Conservation (phyloP, 2,888 invertebrate genomes). For the Blastobasis adustella region DNA sequence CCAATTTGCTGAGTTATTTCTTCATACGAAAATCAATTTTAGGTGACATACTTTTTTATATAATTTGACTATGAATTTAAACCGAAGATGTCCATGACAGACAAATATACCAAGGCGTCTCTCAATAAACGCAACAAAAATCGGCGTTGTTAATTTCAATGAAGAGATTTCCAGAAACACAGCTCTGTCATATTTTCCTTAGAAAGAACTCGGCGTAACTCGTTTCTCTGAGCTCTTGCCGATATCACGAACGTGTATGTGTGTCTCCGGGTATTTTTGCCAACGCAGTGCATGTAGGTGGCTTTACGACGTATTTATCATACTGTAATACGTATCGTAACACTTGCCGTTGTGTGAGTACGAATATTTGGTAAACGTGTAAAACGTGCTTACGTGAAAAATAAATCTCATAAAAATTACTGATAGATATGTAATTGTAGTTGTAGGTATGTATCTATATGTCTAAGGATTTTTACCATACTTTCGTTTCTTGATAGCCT, state of each 20-base stretch:
- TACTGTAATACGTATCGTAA: constrained; percentile 7
- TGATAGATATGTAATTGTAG: too few species aligned
- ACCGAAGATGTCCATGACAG: background rate
- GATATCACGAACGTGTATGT: constrained; percentile 16
- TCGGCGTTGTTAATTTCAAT: background rate
- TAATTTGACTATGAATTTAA: too few species aligned
- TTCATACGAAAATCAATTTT: too few species aligned
- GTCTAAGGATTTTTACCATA: background rate
- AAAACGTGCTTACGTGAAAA: too few species aligned
- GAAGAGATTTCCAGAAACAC: constrained; percentile 24
- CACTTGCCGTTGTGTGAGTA: background rate
- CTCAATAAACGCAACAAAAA: background rate
- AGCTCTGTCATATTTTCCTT: constrained; percentile 24
- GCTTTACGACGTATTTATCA: constrained; percentile 33
- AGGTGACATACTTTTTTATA: too few species aligned
- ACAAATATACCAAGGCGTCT: background rate
- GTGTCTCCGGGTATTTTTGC: constrained; percentile 42
- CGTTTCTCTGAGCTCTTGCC: too few species aligned
- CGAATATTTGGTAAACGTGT: too few species aligned
- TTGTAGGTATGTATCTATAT: too few species aligned
- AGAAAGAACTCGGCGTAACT: constrained; percentile 19
- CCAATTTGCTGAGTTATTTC: too few species aligned
- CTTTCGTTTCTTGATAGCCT: constrained; percentile 26
- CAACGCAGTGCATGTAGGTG: constrained; percentile 31
- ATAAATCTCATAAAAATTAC: too few species aligned